Conservation (phyloP, 2,888 invertebrate genomes). For the Aspidiotus rigidus region DNA sequence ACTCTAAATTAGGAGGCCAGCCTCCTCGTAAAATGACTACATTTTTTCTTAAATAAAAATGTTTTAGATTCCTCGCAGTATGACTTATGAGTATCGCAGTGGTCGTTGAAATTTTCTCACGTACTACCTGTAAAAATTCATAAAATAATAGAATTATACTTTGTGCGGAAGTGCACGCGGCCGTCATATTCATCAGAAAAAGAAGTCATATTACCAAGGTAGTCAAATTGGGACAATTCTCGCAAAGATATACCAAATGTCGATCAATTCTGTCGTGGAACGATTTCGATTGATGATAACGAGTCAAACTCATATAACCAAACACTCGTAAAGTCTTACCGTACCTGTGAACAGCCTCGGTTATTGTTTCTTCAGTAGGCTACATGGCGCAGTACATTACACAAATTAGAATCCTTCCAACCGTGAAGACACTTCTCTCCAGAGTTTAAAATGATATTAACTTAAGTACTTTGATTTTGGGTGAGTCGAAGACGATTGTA, state of each 20-base stretch:
- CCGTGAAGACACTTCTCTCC: too few species aligned
- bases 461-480: slow-evolving; percentile 49
- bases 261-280: slow-evolving; percentile 64
- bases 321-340: slow-evolving; percentile 54
- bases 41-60: slow-evolving; percentile 58
- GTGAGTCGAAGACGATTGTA: slow-evolving; percentile 55
- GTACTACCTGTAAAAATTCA: slow-evolving; percentile 50
- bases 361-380: slow-evolving; percentile 48
- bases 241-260: slow-evolving; percentile 55
- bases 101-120: slow-evolving; percentile 67
- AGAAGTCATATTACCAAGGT: slow-evolving; percentile 51
- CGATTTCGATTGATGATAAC: slow-evolving; percentile 55
- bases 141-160: slow-evolving; percentile 5
- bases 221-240: slow-evolving; percentile 57
- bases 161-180: neutral
- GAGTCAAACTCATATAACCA: slow-evolving; percentile 59
- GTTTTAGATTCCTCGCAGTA: slow-evolving; percentile 48
- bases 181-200: neutral
- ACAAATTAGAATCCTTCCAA: too few species aligned
- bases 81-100: slow-evolving; percentile 62
- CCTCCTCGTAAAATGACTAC: slow-evolving; percentile 59
- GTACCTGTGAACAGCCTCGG: slow-evolving; percentile 55
- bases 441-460: neutral
- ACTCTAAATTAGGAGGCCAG: slow-evolving; percentile 58
- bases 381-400: slow-evolving; percentile 39